Conservation (phyloP, 1,140 invertebrate species). For the Ephestia elutella region DNA sequence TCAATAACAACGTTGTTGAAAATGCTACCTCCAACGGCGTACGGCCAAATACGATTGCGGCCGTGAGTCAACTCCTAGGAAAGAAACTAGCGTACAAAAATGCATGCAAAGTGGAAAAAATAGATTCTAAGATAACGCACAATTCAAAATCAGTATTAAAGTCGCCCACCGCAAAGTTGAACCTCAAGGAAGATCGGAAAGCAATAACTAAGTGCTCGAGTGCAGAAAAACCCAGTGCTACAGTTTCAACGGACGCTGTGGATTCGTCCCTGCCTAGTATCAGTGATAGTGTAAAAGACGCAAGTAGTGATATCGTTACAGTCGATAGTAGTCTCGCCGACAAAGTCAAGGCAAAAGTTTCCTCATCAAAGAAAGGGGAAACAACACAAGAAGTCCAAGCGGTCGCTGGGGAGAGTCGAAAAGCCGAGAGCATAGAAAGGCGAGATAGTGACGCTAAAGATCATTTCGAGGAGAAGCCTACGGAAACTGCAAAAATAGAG, state of each 20-base stretch:
- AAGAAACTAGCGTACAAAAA: slow-evolving; percentile 62
- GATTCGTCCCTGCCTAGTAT: background rate
- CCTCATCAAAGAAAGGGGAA: slow-evolving; percentile 1
- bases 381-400: background rate
- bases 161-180: slow-evolving; percentile 44
- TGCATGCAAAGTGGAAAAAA: slow-evolving; percentile 55
- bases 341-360: background rate
- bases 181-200: slow-evolving; percentile 37
- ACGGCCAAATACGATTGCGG: slow-evolving; percentile 61
- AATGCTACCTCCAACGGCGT: slow-evolving; percentile 45
- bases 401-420: background rate
- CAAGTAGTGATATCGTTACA: background rate
- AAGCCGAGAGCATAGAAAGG: background rate
- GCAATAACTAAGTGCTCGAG: background rate
- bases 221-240: background rate
- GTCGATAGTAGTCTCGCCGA: background rate
- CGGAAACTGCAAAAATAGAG: slow-evolving; percentile 18
- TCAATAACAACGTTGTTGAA: slow-evolving; percentile 74
- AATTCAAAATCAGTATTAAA: slow-evolving; percentile 64
- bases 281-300: background rate
- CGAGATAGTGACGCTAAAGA: background rate
- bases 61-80: slow-evolving; percentile 53
- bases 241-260: background rate
- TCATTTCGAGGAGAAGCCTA: background rate
- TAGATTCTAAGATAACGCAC: slow-evolving; percentile 59